These are phyloP conservation scores for Drosophila falleni DNA, from an alignment of 2,888 invertebrate genomes.

Conservation along the genomic window DNA sequence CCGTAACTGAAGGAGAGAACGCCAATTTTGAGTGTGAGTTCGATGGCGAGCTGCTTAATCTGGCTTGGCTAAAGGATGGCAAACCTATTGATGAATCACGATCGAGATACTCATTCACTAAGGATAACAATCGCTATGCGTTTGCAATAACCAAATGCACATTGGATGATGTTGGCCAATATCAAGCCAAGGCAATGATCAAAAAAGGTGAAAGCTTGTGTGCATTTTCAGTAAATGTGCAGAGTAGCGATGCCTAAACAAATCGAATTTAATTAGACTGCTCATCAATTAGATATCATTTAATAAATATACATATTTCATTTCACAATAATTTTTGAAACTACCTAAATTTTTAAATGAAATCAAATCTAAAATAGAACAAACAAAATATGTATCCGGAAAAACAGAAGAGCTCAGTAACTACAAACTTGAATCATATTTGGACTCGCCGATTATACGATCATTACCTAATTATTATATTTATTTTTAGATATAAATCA, in stretches of 20 bases:
- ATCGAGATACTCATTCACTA: constrained; percentile 92
- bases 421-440: constrained; percentile 1
- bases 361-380: no score
- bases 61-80: constrained; percentile 96
- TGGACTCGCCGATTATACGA: constrained; percentile 12
- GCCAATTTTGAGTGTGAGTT: constrained; percentile 93
- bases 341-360: neutral
- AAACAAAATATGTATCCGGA: neutral
- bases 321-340: constrained; percentile 22
- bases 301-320: constrained; percentile 26
- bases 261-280: constrained; percentile 63
- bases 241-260: constrained; percentile 59
- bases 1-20: constrained; percentile 92
- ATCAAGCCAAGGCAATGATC: constrained; percentile 93
- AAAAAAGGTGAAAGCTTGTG: constrained; percentile 94
- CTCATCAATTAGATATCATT: constrained; percentile 35
- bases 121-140: constrained; percentile 92
- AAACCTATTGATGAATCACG: constrained; percentile 93
- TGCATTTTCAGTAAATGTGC: constrained; percentile 95
- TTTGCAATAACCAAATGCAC: constrained; percentile 91
- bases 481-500: constrained; percentile 37
- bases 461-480: constrained; percentile 27
- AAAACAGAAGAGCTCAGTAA: neutral
- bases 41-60: constrained; percentile 89
- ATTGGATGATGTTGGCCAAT: constrained; percentile 93